Evolutionary conservation across 2,113 vertebrate species (phyloP).

Genomic region (Pogona vitticeps): DNA sequence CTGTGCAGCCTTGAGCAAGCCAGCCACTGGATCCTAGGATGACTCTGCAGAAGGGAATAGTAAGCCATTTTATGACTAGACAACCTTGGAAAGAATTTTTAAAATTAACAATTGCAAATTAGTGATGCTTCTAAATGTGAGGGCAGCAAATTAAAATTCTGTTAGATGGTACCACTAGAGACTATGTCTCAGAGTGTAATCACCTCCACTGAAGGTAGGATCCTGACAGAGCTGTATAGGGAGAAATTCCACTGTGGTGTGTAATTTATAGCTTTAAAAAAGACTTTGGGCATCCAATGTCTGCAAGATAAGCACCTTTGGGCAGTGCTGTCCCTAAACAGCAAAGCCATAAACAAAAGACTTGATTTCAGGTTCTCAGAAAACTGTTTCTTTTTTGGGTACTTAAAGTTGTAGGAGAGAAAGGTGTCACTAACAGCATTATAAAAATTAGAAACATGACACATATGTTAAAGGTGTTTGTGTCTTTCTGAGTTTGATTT

Average conservation of each 20-base stretch:
- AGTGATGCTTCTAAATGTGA: background rate
- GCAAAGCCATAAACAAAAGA: slow-evolving; percentile 35
- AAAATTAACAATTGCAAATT: too few species aligned
- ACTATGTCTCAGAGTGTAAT: background rate
- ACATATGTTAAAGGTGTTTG: background rate
- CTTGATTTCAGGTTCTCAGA: slow-evolving; percentile 6
- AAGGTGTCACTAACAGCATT: background rate
- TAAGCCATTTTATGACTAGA: too few species aligned
- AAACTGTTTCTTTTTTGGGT: background rate
- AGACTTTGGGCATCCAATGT: background rate
- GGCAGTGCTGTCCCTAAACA: background rate
- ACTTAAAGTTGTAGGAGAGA: slow-evolving; percentile 19
- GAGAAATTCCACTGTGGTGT: background rate
- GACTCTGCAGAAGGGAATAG: too few species aligned
- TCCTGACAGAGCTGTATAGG: background rate
- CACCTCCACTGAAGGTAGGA: background rate
- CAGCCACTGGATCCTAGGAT: too few species aligned
- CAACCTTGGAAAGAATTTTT: too few species aligned
- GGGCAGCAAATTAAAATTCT: background rate
- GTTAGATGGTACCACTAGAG: background rate
- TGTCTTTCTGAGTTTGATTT: background rate
- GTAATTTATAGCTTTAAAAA: background rate
- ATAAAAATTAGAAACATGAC: background rate
- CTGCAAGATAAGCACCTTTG: background rate
- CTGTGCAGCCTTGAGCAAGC: too few species aligned